Conservation (phyloP, 2,888 invertebrate species). For the Catocala sponsa region DNA sequence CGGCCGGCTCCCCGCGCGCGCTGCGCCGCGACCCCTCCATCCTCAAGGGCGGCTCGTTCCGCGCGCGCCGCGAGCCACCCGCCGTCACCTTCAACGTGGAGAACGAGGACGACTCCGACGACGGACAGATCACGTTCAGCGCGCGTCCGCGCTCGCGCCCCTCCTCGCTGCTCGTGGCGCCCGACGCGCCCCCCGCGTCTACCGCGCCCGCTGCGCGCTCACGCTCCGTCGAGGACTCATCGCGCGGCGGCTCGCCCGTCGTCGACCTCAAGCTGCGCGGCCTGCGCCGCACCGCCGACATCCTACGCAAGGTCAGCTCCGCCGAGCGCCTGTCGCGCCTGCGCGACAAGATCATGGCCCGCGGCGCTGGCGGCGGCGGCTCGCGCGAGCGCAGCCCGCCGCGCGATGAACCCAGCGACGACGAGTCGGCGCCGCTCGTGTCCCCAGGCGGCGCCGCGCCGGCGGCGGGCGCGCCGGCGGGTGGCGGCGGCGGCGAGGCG, state of each 20-base stretch:
- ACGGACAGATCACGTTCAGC: conserved; percentile 82
- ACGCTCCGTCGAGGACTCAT: conserved; percentile 78
- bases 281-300: conserved; percentile 74
- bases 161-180: conserved; percentile 67
- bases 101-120: conserved; percentile 74
- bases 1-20: conserved; percentile 63
- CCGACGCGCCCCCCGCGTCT: conserved; percentile 50
- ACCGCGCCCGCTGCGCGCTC: conserved; percentile 65
- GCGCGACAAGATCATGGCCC: conserved; percentile 75
- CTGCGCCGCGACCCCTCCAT: conserved; percentile 72
- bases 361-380: conserved; percentile 65
- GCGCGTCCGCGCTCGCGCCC: conserved; percentile 69
- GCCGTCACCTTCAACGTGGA: conserved; percentile 85
- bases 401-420: conserved; percentile 85
- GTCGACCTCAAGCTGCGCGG: conserved; percentile 71
- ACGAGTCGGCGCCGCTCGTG: conserved; percentile 91
- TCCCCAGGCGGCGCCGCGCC: conserved; percentile 63
- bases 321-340: conserved; percentile 76
- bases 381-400: conserved; percentile 77
- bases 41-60: conserved; percentile 64
- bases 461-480: conserved; percentile 41
- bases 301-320: conserved; percentile 76
- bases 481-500: conserved; percentile 48
- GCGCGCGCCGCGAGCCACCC: conserved; percentile 66
- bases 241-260: conserved; percentile 63